Conservation (phyloP, 2,797 vertebrate species). For the Hippocampus kuda region DNA sequence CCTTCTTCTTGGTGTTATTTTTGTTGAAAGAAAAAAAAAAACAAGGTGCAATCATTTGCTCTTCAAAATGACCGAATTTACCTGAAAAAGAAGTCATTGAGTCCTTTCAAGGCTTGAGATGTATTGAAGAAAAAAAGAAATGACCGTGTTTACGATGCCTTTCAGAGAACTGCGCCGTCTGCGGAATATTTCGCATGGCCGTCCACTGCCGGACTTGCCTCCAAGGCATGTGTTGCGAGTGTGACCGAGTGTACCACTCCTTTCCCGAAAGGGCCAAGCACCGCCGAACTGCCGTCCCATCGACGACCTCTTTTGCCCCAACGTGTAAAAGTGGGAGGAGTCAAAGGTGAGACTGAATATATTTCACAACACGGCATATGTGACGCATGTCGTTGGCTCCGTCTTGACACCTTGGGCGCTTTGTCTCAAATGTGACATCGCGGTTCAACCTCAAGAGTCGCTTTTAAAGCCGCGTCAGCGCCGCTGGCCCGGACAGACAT, state of each 20-base stretch:
- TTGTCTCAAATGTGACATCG: not conserved
- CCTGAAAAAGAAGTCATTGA: no score
- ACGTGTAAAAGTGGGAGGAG: constrained; percentile 39
- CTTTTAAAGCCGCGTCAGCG: no score
- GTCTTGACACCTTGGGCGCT: not conserved
- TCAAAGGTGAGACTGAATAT: constrained; percentile 40
- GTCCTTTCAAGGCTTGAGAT: no score
- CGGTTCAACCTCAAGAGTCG: no score
- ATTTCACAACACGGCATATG: not conserved
- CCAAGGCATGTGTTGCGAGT: constrained; percentile 72
- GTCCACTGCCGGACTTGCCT: constrained; percentile 72
- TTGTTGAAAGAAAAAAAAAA: no score
- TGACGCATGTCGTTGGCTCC: no score
- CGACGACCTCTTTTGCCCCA: constrained; percentile 27
- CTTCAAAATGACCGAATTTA: no score
- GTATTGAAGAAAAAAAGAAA: not conserved
- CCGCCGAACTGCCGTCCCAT: constrained; percentile 47
- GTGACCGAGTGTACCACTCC: constrained; percentile 76
- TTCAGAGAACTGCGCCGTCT: constrained; percentile 70
- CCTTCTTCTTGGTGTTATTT: no score
- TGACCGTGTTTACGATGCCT: not conserved
- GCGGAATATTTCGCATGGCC: constrained; percentile 68
- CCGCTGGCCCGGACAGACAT: no score
- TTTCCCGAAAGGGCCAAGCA: constrained; percentile 70
- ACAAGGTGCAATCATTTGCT: no score